Conservation (phyloP, 2,888 invertebrate species). For the Gisinianus flammeolus region DNA sequence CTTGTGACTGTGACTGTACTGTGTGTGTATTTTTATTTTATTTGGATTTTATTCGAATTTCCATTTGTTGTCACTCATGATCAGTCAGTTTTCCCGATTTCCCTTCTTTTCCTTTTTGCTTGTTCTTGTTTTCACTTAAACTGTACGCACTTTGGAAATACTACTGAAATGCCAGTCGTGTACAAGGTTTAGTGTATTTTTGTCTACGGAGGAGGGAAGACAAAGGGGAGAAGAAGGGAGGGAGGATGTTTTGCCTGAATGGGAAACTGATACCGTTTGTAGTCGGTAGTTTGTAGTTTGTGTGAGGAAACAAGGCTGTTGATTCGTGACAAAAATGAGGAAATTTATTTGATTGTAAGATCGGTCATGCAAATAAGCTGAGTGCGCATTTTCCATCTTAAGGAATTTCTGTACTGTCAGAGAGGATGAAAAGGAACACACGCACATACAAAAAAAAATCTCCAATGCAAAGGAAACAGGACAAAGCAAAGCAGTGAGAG, state of each 20-base stretch:
- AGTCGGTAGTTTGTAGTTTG: background rate
- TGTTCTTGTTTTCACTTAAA: background rate
- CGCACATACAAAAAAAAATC: conserved; percentile 9
- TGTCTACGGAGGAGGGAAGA: background rate
- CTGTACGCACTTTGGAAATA: background rate
- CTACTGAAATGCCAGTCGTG: background rate
- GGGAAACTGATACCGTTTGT: conserved; percentile 11
- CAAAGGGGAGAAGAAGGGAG: background rate
- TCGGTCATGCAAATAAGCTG: conserved; percentile 55
- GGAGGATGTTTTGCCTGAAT: background rate
- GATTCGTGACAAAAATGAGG: conserved; percentile 44
- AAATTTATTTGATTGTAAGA: conserved; percentile 52
- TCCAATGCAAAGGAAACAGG: conserved; percentile 20
- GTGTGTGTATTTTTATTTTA: no score
- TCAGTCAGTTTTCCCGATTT: conserved; percentile 13
- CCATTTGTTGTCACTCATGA: conserved; percentile 13
- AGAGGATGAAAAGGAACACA: background rate
- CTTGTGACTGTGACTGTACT: background rate
- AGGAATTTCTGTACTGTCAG: conserved; percentile 32
- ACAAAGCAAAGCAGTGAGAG: conserved; percentile 15
- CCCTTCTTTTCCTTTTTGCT: background rate
- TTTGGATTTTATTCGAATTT: background rate
- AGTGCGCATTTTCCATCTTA: conserved; percentile 39
- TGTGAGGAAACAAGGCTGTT: background rate
- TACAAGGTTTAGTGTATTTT: background rate